Evolutionary conservation across 2,888 invertebrate species (phyloP).

Genomic region (Linnaemya tessellans): DNA sequence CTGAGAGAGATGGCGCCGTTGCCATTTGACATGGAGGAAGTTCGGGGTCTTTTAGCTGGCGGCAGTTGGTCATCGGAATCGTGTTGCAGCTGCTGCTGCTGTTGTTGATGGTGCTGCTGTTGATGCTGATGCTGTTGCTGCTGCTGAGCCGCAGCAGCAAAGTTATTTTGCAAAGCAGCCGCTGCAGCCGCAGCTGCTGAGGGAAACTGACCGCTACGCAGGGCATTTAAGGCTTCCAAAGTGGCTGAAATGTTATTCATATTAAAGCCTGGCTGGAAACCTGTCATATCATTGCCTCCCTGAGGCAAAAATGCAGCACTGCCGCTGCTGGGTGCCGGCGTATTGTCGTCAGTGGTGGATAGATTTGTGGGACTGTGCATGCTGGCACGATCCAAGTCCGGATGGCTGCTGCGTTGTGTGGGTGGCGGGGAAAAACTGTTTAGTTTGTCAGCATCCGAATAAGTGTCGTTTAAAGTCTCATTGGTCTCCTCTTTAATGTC

Average conservation of each 20-base stretch:
- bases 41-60: slow-evolving; percentile 78
- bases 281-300: slow-evolving; percentile 77
- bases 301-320: slow-evolving; percentile 74
- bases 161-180: slow-evolving; percentile 78
- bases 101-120: slow-evolving; percentile 71
- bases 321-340: slow-evolving; percentile 65
- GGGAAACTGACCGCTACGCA: slow-evolving; percentile 81
- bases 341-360: slow-evolving; percentile 71
- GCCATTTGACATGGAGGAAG: slow-evolving; percentile 75
- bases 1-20: slow-evolving; percentile 30
- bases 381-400: slow-evolving; percentile 70
- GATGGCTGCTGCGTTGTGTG: slow-evolving; percentile 51
- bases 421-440: slow-evolving; percentile 74
- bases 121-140: slow-evolving; percentile 77
- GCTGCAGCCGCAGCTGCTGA: slow-evolving; percentile 81
- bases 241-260: slow-evolving; percentile 83
- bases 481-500: slow-evolving; percentile 82
- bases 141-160: slow-evolving; percentile 77
- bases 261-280: slow-evolving; percentile 81
- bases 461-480: slow-evolving; percentile 80
- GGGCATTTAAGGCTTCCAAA: slow-evolving; percentile 82
- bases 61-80: slow-evolving; percentile 77
- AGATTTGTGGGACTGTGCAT: slow-evolving; percentile 73
- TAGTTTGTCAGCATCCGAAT: slow-evolving; percentile 78
- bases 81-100: slow-evolving; percentile 71